Base-by-base conservation (phyloP, 2,797 vertebrate genomes). In the Pipistrellus pygmaeus region DNA sequence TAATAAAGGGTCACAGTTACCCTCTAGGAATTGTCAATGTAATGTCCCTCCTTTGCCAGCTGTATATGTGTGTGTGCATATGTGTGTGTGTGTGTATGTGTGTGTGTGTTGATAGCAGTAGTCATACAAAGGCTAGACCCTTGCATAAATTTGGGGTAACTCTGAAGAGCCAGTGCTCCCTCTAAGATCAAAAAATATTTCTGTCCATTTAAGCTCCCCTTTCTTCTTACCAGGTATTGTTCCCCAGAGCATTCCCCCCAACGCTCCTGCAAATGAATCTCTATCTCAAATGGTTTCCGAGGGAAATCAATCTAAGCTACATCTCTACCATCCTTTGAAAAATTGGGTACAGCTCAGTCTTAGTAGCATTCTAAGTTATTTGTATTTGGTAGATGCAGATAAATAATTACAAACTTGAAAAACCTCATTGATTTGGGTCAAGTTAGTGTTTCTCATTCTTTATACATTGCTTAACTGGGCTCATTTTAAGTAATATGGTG, bases 351-450 rank as follows among this genome's bases (percentile, higher is more conserved):
- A 57, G 76, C 13, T 85, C 46, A 57, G 44, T 25, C 48, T 48
- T 85, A 5, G 41, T 78, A 83, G 35, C n/a, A 85, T 44, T 92
- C 66, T 57, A 69, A 14, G n/a, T 48, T 21, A 41, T 77, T 35
- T 87, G 55, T 48, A 41, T 55, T 66, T 94, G 71, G 11, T 30
- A 41, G 78, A 17, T 30, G 51, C 27, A 92, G 71, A 55, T 30
- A 91, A 85, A 85, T 15, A 60, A 72, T 53, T 48, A 86, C 30
- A 10, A 46, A 66, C 10, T n/a, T 76, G 44, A 17, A 80, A 91
- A 95, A 32, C 23, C 6, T 91, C 20, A 83, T 64, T 82, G 84
- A 91, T 57, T 69, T 86, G 27, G 21, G 18, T 27, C 85, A 75
- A 48, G 48, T 48, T 69, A 71, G 51, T n/a, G 12, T 44, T 86